phyloP scores from a whole-genome alignment of 2,797 vertebrate genomes.

The Sebastes elongatus region DNA sequence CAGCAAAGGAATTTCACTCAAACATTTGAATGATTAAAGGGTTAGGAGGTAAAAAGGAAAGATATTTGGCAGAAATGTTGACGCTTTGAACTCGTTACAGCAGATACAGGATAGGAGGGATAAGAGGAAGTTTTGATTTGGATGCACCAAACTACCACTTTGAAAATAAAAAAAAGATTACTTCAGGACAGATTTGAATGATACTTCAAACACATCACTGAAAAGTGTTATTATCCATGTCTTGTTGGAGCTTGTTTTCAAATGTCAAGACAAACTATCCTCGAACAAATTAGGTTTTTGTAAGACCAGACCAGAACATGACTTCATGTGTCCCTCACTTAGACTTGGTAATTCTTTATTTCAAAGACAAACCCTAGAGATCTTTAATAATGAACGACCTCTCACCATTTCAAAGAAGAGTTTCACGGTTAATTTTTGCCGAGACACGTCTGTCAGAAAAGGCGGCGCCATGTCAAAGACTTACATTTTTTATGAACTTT shows the following conservation, averaged over 20 bases:
- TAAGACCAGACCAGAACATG: conserved; percentile 32
- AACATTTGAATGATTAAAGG: background rate
- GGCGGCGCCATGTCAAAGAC: conserved; percentile 53
- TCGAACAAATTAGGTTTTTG: conserved; percentile 25
- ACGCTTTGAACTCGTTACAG: background rate
- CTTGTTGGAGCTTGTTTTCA: conserved; percentile 21
- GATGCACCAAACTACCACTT: background rate
- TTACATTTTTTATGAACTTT: conserved; percentile 75
- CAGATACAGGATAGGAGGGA: background rate
- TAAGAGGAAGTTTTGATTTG: background rate
- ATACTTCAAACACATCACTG: background rate
- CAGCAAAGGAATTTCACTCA: background rate
- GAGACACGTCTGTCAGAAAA: conserved; percentile 58
- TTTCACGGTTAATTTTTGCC: conserved; percentile 50
- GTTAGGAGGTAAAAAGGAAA: background rate
- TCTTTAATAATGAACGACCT: conserved; percentile 67
- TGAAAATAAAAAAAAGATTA: background rate
- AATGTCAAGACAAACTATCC: conserved; percentile 16
- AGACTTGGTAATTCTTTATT: conserved; percentile 47
- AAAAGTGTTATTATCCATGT: background rate
- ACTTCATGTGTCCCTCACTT: conserved; percentile 43
- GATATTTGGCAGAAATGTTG: background rate
- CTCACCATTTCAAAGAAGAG: conserved; percentile 59
- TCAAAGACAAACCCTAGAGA: conserved; percentile 59
- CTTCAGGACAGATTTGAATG: background rate